Conservation (phyloP, 1,140 invertebrate genomes). For the Lamellibrachia luymesi region DNA sequence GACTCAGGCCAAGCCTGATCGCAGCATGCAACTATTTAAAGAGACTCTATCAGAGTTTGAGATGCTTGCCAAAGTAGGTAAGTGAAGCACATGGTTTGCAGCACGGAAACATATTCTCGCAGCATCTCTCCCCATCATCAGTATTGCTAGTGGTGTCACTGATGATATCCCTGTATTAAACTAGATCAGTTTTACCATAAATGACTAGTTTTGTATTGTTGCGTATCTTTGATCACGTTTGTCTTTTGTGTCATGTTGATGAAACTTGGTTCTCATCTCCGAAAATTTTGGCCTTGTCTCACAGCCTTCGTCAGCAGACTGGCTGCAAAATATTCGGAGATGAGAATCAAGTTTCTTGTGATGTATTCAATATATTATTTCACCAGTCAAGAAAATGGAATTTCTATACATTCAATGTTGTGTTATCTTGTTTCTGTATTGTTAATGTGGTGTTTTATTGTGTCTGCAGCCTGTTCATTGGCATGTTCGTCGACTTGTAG, state of each 20-base stretch:
- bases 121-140: neutral
- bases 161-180: no score
- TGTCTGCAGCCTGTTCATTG: neutral
- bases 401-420: no score
- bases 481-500: constrained; percentile 53
- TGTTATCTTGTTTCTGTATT: neutral
- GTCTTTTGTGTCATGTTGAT: neutral
- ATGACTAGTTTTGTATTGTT: neutral
- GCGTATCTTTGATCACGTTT: neutral
- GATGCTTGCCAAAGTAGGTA: constrained; percentile 57
- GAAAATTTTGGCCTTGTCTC: no score
- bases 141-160: neutral
- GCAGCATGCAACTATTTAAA: constrained; percentile 31
- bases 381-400: no score
- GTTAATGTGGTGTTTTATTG: neutral
- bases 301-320: no score
- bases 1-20: neutral
- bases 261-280: neutral
- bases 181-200: neutral
- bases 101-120: neutral
- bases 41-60: constrained; percentile 51
- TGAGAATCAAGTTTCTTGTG: no score
- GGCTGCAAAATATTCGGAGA: no score
- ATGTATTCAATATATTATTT: no score
- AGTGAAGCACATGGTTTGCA: constrained; percentile 18